phyloP scores from a whole-genome alignment of 2,113 vertebrate genomes.

The Aldabrachelys gigantea region DNA sequence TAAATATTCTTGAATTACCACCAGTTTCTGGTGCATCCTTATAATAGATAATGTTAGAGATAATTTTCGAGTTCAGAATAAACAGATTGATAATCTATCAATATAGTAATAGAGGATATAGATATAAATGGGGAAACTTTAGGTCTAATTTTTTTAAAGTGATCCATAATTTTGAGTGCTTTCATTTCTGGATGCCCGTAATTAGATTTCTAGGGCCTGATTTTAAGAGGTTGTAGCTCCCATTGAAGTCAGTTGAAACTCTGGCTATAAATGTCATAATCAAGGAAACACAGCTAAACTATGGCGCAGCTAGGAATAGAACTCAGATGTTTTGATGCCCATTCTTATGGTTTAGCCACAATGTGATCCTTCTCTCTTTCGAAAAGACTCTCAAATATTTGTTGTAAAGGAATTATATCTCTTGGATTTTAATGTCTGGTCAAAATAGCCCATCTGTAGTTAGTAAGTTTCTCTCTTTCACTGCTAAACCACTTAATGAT shows the following conservation, averaged over 20 bases:
- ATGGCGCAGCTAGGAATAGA: not conserved
- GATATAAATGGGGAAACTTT: not conserved
- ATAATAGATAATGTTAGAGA: not conserved
- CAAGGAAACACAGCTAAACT: not conserved
- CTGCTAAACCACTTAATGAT: constrained; percentile 23
- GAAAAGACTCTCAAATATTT: constrained; percentile 5
- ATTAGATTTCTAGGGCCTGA: not conserved
- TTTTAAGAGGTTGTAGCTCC: not conserved
- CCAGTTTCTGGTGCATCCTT: not conserved
- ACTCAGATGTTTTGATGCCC: not conserved
- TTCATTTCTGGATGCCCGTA: not conserved
- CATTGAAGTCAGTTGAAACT: not conserved
- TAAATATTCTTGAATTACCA: not conserved
- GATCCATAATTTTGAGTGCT: not conserved
- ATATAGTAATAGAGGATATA: not conserved
- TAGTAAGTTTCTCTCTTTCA: constrained; percentile 21
- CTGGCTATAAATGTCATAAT: not conserved
- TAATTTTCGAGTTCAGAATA: not conserved
- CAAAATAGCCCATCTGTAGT: not conserved
- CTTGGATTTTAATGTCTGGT: not conserved
- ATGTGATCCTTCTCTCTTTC: not conserved
- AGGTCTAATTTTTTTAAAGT: not conserved
- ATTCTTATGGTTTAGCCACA: not conserved
- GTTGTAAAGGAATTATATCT: not conserved
- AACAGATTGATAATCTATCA: not conserved